Evolutionary conservation across 2,888 invertebrate species (phyloP), one percentile per base, ranked within the genome.

Genomic region (Catocala fraxini): DNA sequence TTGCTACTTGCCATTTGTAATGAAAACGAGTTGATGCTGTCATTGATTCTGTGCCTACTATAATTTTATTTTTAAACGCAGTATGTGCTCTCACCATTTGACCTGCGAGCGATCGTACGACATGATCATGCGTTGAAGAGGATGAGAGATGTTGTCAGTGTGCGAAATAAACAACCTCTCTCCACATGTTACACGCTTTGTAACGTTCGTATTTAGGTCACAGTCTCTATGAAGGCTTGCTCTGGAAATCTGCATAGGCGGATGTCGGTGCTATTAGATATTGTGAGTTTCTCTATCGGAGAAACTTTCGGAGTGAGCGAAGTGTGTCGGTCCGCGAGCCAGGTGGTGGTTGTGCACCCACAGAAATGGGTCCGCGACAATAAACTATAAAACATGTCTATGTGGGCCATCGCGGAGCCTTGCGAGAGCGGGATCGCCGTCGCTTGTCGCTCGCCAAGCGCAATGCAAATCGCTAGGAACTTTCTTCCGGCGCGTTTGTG

Each of bases 191-290:
- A 15, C 42, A 55, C 75, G 84, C 85, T 86, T 87, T 88, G 86
- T 89, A 84, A 78, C 74, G 81, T 77, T 81, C 82, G 71, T 89
- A 92, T 92, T 91, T 92, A 89, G 92, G 90, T 90, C 90, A 87
- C 77, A 80, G 77, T 86, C 83, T 85, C 80, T 81, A 83, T 87
- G 87, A 86, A 90, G 89, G 88, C 85, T 89, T 86, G 91, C 89
- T 92, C 92, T 92, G 92, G 91, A 91, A 93, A 93, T 93, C 92
- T 92, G 92, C 93, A 92, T 93, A 92, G 91, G 92, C 92, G 93
- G 93, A 93, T 92, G 92, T 91, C 73, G 86, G 89, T 85, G 89
- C 88, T 89, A 90, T 91, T 92, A 92, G 89, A 91, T 90, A 90
- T 90, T 89, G 91, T 90, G 86, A 88, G 89, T 93, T 93, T 94